Evolutionary conservation across 2,113 vertebrate genomes (phyloP), one percentile per base, ranked within the genome.

Genomic region (Hippocampus mohnikei): DNA sequence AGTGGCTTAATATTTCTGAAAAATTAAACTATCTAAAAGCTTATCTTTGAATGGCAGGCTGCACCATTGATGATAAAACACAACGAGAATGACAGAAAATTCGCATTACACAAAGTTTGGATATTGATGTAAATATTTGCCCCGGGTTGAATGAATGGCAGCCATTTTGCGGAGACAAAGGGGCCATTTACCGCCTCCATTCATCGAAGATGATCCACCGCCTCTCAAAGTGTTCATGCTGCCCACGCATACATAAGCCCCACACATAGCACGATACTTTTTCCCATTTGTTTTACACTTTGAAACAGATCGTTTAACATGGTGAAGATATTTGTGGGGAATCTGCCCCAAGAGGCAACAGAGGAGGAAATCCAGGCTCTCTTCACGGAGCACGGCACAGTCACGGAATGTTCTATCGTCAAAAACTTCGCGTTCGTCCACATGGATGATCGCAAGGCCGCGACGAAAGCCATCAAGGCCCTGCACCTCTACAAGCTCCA

Each of bases 321-420:
- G 93, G 93, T 94, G 72, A 94, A 94, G 82, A 94, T 94, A 20
- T 94, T 94, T 71, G 88, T 94, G 41, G 93, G 93, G 1, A 94
- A 94, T 63, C 85, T 94, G 48, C 91, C 93, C 0, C 78, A 80
- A 18, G 92, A 92, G 73, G 88, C 92, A 2, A 88, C 91, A 29
- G 87, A 89, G 53, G 92, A 94, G 0, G 93, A 94, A 70, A 88
- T 94, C 71, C 87, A 92, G 68, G 78, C 84, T 0, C 88, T 94
- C 3, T 94, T 94, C 1, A 69, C 89, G 0, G 69, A 94, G 70
- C 82, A 94, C 2, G 93, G 93, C 44, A 81, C 82, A 0, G 92
- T 94, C 8, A 93, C 92, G 0, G 93, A 94, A 27, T 94, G 93
- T 25, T 88, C 92, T 65, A 93, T 93, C 69, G 91, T 93, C 80